These are phyloP conservation scores for Philonicus albiceps DNA, from an alignment of 2,888 invertebrate genomes.

Conservation along the genomic window DNA sequence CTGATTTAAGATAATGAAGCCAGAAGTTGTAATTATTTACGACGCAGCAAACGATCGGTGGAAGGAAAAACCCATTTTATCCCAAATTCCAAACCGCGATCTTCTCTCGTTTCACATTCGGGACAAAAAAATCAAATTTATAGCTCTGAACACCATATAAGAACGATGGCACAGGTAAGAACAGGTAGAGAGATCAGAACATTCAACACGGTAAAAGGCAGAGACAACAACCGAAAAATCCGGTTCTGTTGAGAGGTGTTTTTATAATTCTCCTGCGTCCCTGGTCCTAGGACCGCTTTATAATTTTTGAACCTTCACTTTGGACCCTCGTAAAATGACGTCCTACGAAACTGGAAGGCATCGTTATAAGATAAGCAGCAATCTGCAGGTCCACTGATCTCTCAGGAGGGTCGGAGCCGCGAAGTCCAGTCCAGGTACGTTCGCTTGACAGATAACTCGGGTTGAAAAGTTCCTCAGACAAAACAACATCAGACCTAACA, in stretches of 20 bases:
- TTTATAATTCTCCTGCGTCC: neutral
- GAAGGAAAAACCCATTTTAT: constrained; percentile 6
- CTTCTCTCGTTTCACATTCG: neutral
- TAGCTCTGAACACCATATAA: neutral
- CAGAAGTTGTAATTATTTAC: neutral
- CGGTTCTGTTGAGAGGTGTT: neutral
- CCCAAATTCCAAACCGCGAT: constrained; percentile 20
- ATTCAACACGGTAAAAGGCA: neutral
- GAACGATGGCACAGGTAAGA: neutral
- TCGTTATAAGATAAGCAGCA: neutral
- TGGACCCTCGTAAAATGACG: constrained; percentile 14
- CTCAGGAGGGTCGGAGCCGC: neutral
- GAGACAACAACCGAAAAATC: constrained; percentile 6
- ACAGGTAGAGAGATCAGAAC: neutral
- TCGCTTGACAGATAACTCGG: constrained; percentile 11
- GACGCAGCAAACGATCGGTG: neutral
- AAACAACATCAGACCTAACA: constrained; percentile 14
- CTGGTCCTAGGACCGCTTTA: neutral
- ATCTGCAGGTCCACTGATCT: neutral
- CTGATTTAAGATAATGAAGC: neutral
- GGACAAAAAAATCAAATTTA: neutral
- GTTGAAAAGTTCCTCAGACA: neutral
- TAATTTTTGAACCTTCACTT: constrained; percentile 11
- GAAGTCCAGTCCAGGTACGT: neutral
- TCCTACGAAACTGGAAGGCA: constrained; percentile 1